Evolutionary conservation across 2,797 vertebrate species (phyloP).

Genomic region (Paedocypris micromegethes): DNA sequence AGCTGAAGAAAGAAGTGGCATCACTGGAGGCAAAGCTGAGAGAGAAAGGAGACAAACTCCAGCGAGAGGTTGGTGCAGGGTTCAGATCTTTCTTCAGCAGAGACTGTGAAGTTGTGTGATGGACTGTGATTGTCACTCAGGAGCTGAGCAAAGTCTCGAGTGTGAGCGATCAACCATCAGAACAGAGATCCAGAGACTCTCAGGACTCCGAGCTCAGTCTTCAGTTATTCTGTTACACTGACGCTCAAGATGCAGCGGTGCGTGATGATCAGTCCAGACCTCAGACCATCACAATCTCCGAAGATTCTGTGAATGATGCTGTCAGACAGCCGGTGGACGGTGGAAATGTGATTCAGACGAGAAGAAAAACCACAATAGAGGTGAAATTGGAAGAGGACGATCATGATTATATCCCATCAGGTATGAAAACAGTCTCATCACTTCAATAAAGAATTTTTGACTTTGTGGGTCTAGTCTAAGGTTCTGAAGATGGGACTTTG

Average conservation of each 20-base stretch:
- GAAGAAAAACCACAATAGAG: not conserved
- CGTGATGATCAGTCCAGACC: not conserved
- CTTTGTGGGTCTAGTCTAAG: not conserved
- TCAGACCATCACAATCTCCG: not conserved
- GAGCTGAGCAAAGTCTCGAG: not conserved
- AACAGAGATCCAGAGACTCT: not conserved
- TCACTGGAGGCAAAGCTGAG: conserved; percentile 22
- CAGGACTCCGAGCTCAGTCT: conserved; percentile 12
- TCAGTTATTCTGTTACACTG: conserved; percentile 3
- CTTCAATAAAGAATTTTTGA: too few relatives aligned
- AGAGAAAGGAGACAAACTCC: not conserved
- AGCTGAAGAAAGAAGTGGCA: conserved; percentile 8
- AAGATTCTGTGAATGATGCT: not conserved
- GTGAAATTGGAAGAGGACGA: not conserved
- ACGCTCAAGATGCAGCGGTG: not conserved
- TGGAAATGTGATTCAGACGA: not conserved
- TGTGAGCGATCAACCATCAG: not conserved
- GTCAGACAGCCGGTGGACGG: conserved; percentile 19
- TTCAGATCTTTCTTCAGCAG: not conserved
- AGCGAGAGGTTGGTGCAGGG: not conserved
- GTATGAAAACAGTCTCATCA: not conserved
- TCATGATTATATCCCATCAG: not conserved
- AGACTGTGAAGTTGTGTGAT: not conserved
- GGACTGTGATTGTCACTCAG: not conserved
- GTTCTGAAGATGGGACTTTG: not conserved